Conservation (phyloP, 1,140 invertebrate species). For the Drosophila kohkoa region DNA sequence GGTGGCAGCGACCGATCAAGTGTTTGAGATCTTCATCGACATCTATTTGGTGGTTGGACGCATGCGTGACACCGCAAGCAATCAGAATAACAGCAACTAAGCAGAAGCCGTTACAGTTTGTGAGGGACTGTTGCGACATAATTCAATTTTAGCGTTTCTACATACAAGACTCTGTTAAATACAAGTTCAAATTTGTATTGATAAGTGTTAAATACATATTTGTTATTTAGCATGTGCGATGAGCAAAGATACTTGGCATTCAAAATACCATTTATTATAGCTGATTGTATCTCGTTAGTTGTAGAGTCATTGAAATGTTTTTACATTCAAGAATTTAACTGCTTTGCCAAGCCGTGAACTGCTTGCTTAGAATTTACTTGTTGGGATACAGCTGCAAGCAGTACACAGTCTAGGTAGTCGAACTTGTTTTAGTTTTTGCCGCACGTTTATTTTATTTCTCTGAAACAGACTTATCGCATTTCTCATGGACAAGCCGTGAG, state of each 20-base stretch:
- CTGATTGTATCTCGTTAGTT: not conserved
- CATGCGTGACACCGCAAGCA: slow-evolving; percentile 6
- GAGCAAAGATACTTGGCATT: slow-evolving; percentile 23
- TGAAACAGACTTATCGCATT: slow-evolving; percentile 9
- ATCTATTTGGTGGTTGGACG: slow-evolving; percentile 62
- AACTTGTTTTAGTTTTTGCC: slow-evolving; percentile 5
- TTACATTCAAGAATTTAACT: not conserved
- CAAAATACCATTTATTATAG: slow-evolving; percentile 26
- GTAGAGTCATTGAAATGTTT: not conserved
- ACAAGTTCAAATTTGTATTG: slow-evolving; percentile 26
- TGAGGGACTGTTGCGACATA: slow-evolving; percentile 53
- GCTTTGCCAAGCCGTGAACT: not conserved
- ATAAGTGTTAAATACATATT: slow-evolving; percentile 15
- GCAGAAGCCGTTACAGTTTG: slow-evolving; percentile 49
- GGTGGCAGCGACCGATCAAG: slow-evolving; percentile 87
- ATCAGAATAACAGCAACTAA: slow-evolving; percentile 7
- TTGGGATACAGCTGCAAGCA: not conserved
- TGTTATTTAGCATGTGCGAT: slow-evolving; percentile 15
- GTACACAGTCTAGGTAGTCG: not conserved
- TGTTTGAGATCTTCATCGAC: slow-evolving; percentile 71
- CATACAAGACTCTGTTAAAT: slow-evolving; percentile 42
- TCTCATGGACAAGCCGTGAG: slow-evolving; percentile 26
- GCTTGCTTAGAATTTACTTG: no score
- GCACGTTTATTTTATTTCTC: not conserved
- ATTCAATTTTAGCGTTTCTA: slow-evolving; percentile 3